Evolutionary conservation across 1,140 invertebrate genomes (phyloP).

Genomic region (Apocrypta bakeri): DNA sequence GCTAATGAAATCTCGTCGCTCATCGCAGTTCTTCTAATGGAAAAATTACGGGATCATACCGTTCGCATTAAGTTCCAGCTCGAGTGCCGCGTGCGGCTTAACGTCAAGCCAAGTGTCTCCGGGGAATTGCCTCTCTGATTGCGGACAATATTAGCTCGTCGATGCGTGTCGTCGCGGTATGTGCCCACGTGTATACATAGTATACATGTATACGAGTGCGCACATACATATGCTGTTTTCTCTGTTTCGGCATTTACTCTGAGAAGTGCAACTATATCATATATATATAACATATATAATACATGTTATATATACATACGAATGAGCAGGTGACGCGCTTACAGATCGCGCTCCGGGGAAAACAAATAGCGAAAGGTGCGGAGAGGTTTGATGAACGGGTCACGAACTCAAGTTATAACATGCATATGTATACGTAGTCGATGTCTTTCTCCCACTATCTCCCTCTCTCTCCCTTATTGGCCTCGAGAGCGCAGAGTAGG

Average conservation of each 20-base stretch:
- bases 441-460: neutral
- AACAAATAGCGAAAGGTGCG: neutral
- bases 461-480: neutral
- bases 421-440: too few relatives aligned
- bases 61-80: neutral
- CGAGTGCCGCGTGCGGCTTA: too few relatives aligned
- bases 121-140: neutral
- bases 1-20: conserved; percentile 1
- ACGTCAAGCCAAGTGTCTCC: neutral
- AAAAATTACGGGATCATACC: conserved; percentile 11
- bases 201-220: conserved; percentile 5
- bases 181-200: too few relatives aligned
- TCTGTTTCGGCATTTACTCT: too few relatives aligned
- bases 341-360: conserved; percentile 50
- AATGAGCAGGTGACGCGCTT: conserved; percentile 38
- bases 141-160: conserved; percentile 25
- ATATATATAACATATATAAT: too few relatives aligned
- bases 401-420: neutral
- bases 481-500: neutral
- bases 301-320: conserved; percentile 9
- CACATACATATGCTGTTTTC: too few relatives aligned
- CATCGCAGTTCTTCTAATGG: neutral
- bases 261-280: too few relatives aligned
- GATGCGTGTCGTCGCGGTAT: too few relatives aligned
- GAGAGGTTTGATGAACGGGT: conserved; percentile 13